A percentile compares a stretch with the other conserved stretches of the same genome.
These are phyloP conservation scores for Macropus fuliginosus DNA, from an alignment of 2,797 vertebrate genomes.

Conservation along the genomic window DNA sequence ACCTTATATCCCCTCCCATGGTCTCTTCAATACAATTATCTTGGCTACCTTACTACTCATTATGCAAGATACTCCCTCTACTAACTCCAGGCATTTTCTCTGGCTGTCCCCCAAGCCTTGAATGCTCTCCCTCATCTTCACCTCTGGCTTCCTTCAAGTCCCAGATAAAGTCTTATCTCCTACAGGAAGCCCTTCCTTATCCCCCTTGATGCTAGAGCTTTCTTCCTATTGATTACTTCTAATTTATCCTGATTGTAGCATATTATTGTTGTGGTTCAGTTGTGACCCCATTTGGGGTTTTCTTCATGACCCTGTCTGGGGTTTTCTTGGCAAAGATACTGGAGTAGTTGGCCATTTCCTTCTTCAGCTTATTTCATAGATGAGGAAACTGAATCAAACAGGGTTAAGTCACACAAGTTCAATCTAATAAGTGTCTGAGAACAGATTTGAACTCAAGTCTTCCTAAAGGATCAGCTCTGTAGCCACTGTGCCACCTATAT, in stretches of 20 bases:
- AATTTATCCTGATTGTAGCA: neutral
- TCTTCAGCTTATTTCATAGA: neutral
- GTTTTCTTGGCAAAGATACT: neutral
- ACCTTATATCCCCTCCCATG: no score
- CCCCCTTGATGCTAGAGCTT: neutral
- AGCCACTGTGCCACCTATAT: neutral
- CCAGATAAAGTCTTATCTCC: no score
- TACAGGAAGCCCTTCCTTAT: no score
- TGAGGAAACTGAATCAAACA: neutral
- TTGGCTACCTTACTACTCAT: no score
- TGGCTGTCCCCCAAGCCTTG: no score
- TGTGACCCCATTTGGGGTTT: neutral
- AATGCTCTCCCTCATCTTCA: no score
- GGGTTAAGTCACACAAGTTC: neutral
- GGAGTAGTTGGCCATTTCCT: neutral
- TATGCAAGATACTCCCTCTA: no score
- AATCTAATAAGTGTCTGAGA: neutral
- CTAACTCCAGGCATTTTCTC: no score
- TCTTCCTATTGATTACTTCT: neutral
- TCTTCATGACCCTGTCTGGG: neutral
- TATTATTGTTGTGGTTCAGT: neutral
- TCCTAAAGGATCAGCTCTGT: neutral
- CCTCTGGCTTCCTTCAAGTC: no score
- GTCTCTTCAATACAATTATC: no score
- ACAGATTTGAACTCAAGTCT: neutral